Base-by-base conservation (phyloP, 2,888 invertebrate genomes). In the Acleris sparsana region DNA sequence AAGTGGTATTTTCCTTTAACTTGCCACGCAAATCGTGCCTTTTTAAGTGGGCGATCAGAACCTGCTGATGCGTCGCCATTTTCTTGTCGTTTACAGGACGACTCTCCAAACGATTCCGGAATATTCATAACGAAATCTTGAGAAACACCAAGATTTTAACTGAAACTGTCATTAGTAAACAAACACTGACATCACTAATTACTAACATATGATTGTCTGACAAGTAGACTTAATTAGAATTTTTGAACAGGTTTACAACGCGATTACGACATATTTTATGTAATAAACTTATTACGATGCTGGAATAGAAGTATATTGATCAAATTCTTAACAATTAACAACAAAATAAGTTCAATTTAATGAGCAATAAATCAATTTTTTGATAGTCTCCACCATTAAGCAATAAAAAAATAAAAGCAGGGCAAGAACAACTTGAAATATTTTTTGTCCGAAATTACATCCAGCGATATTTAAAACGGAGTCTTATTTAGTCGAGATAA, bases 11-110 rank as follows among this genome's bases (percentile, higher is more conserved):
- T 93, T 51, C 95, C 95, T 86, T 95, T 95, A 68, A 95, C 93
- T 91, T 95, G 94, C 95, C 95, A 95, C 63, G 94, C 92, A 85
- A 93, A 95, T 75, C 94, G 90, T 67, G 95, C 95, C 85, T 95
- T 95, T 83, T 95, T 95, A 73, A 94, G 89, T 78, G 94, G 94
- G 85, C 94, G 93, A 76, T 93, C 93, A 65, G 88, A 86, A 72
- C 93, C 93, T 78, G 82, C 80, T 63, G 84, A 80, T 71, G 82
- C 88, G 89, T 90, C 88, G 92, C 93, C 89, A 89, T 91, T 89
- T 85, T 93, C 92, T 85, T 86, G 89, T 80, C 86, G 87, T 83
- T 88, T 92, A 75, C 88, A 85, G 69, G 94, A 93, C 69, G 93
- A 87, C 75, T 93, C 91, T 67, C 89, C 93, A 70, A 76, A 69